Percentiles rank a stretch among this genome's conserved stretches.
phyloP scores from a whole-genome alignment of 2,113 vertebrate genomes.

The Empidonax alnorum region DNA sequence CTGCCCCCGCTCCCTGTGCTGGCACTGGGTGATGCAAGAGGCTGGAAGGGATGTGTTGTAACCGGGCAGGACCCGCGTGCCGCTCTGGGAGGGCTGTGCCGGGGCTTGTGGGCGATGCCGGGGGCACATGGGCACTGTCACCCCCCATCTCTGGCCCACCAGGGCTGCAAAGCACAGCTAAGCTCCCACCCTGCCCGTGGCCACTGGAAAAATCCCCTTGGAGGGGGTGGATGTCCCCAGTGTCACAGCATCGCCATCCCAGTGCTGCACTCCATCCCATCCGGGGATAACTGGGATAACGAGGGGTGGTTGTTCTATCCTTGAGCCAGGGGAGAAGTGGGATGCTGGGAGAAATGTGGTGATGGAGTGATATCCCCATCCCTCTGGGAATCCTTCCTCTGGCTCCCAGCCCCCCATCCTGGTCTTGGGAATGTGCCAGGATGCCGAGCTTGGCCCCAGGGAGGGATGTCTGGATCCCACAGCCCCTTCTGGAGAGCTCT shows the following conservation, averaged over 20 bases:
- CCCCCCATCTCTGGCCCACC: not conserved
- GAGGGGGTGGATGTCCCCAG: not conserved
- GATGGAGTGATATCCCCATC: not conserved
- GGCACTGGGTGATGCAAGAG: not conserved
- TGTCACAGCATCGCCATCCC: not conserved
- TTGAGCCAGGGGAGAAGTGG: rapidly evolving
- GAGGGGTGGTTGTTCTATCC: no score
- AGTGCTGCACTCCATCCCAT: rapidly evolving
- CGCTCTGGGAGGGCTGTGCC: not conserved
- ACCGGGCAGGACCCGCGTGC: not conserved
- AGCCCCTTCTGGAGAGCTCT: not conserved
- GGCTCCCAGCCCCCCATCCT: not conserved
- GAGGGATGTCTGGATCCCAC: not conserved
- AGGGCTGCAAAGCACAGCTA: not conserved
- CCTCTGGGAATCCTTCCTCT: rapidly evolving
- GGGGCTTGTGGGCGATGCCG: not conserved
- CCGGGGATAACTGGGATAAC: not conserved
- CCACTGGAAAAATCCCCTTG: rapidly evolving
- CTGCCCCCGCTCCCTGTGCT: not conserved
- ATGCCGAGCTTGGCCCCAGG: rapidly evolving
- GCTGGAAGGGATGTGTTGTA: not conserved
- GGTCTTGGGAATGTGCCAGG: rapidly evolving
- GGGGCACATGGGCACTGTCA: rapidly evolving
- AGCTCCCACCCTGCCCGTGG: rapidly evolving
- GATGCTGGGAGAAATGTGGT: not conserved